Percentiles rank a stretch among this genome's conserved stretches.
These are phyloP conservation scores for Chunga burmeisteri DNA, from an alignment of 2,113 vertebrate species.

Conservation along the genomic window DNA sequence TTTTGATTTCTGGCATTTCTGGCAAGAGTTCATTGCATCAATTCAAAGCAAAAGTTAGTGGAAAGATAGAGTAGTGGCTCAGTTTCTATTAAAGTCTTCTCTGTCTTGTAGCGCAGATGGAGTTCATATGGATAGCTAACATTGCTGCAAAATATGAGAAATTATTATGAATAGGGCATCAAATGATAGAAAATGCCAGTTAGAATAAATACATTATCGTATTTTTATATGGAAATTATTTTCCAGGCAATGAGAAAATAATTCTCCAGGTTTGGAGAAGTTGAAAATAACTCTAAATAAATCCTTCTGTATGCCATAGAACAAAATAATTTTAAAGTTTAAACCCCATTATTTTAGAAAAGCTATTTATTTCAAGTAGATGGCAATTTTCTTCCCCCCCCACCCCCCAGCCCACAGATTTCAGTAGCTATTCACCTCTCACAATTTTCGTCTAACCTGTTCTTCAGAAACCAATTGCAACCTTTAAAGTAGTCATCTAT, in stretches of 20 bases:
- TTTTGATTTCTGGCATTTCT: constrained; percentile 2
- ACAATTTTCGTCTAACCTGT: constrained; percentile 74
- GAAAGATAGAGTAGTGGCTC: neutral
- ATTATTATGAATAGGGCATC: constrained; percentile 59
- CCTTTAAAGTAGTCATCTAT: constrained; percentile 74
- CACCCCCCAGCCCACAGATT: constrained; percentile 56
- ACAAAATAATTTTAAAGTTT: constrained; percentile 75
- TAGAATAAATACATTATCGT: constrained; percentile 73
- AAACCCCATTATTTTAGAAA: constrained; percentile 72
- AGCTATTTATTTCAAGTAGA: constrained; percentile 78
- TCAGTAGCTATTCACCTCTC: constrained; percentile 75
- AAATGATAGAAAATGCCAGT: constrained; percentile 68
- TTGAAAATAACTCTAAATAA: constrained; percentile 66
- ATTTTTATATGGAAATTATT: constrained; percentile 75
- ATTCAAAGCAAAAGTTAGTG: constrained; percentile 22
- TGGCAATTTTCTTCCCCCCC: constrained; percentile 71
- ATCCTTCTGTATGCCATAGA: constrained; percentile 52
- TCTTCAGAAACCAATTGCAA: constrained; percentile 77
- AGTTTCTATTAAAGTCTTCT: constrained; percentile 7
- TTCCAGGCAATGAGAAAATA: too few relatives aligned
- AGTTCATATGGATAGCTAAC: constrained; percentile 54
- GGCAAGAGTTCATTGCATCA: neutral
- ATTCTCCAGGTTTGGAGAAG: too few relatives aligned
- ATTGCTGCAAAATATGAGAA: constrained; percentile 43
- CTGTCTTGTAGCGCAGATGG: constrained; percentile 42